phyloP scores from a whole-genome alignment of 2,113 vertebrate genomes.

The Siniperca chuatsi region DNA sequence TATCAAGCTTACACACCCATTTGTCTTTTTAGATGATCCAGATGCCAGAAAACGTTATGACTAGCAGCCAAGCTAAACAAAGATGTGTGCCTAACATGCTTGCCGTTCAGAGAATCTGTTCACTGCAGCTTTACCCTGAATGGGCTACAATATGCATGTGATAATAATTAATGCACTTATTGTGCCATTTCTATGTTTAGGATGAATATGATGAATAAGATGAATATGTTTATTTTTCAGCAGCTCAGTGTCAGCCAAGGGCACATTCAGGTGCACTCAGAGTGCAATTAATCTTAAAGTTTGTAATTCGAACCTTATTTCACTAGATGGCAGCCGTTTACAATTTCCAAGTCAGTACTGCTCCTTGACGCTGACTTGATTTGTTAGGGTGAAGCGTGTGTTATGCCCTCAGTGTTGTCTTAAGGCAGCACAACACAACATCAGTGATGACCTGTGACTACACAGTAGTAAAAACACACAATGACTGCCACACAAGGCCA shows the following conservation, averaged over 20 bases:
- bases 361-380: too few relatives aligned
- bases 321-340: conserved; percentile 65
- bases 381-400: too few relatives aligned
- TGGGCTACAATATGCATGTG: conserved; percentile 41
- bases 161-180: conserved; percentile 49
- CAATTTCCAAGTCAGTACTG: not conserved
- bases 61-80: conserved; percentile 40
- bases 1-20: conserved; percentile 50
- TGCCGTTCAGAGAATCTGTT: conserved; percentile 28
- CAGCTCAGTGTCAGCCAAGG: conserved; percentile 33
- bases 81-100: conserved; percentile 42
- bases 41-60: conserved; percentile 43
- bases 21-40: conserved; percentile 52
- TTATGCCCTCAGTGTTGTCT: not conserved
- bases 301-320: not conserved
- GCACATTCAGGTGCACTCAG: conserved; percentile 39
- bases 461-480: not conserved
- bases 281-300: not conserved
- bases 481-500: not conserved
- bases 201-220: too few relatives aligned
- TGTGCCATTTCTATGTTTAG: conserved; percentile 52
- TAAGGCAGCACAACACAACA: not conserved
- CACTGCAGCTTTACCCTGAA: conserved; percentile 45
- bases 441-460: too few relatives aligned
- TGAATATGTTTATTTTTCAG: conserved; percentile 56